Base-by-base conservation (phyloP, 2,113 vertebrate genomes). In the Cinclus mexicanus region DNA sequence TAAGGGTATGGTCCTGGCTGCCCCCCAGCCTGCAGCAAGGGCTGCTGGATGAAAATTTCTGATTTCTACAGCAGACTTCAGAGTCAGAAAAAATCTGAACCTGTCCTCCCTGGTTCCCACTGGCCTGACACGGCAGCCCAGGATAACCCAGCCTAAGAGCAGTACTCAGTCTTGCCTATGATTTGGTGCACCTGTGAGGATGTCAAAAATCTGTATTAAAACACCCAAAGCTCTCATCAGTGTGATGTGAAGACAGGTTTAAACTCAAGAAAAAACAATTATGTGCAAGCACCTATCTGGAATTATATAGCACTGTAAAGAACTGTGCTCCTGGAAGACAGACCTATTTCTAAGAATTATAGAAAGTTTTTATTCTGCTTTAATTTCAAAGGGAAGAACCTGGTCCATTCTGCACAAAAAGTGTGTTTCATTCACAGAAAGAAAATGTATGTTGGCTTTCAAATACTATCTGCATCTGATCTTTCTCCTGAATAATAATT, bases 101-200 rank as follows among this genome's bases (percentile, higher is more conserved):
- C 11, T 39, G 14, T 53, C 12, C 29, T 53, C 46, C 13, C 53
- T 33, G 39, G 33, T 7, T 78, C 60, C 52, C 49, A 47, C 26
- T 1, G 22, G 44, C 31, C 29, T 0, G 0, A 44, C 13, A 6
- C 0, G 2, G n/a, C 76, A 74, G 41, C 7, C 20, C 41, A 65
- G 76, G 12, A 35, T 31, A 81, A 81, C 21, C 31, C 53, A 61
- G 60, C 1, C 0, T 44, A 83, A 76, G 9, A 80, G 17, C 42
- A 67, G 20, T 13, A 41, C 18, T 70, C 47, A 6, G 25, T 23
- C 50, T 46, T 57, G 22, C 21, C 37, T 35, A 18, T 18, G 52
- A 46, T 64, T 76, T 53, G 70, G 31, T 41, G 22, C 64, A 93
- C 67, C 18, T 24, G 6, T 4, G 10, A 89, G 52, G 39, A 75